Evolutionary conservation across 2,113 vertebrate species (phyloP).

Genomic region (Chinchilla lanigera): DNA sequence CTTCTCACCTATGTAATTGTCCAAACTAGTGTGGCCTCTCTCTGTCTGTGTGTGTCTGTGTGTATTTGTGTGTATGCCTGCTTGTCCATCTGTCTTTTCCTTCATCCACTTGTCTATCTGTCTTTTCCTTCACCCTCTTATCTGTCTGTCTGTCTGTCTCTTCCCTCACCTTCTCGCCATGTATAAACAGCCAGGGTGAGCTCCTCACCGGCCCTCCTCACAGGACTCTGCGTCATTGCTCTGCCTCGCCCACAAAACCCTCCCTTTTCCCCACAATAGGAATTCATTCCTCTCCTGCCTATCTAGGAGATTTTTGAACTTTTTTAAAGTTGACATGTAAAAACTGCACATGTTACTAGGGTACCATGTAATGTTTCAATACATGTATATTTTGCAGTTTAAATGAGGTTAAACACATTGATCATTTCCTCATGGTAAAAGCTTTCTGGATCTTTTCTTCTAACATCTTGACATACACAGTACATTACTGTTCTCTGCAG

Average conservation of each 20-base stretch:
- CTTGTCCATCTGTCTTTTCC: background rate
- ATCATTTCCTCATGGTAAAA: background rate
- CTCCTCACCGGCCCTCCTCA: background rate
- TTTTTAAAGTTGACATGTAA: background rate
- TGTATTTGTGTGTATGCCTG: background rate
- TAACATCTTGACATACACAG: background rate
- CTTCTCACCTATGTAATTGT: background rate
- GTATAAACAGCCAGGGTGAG: background rate
- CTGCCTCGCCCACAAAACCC: background rate
- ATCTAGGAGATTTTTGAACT: background rate
- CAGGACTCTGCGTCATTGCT: background rate
- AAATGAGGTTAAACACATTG: background rate
- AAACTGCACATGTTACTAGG: background rate
- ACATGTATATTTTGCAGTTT: background rate
- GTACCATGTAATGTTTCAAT: background rate
- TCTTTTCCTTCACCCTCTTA: too few relatives aligned
- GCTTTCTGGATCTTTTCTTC: background rate
- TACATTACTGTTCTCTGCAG: background rate
- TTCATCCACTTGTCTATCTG: too few relatives aligned
- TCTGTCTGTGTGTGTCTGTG: too few relatives aligned
- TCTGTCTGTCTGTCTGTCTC: background rate
- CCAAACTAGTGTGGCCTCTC: background rate
- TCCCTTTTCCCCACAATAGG: background rate
- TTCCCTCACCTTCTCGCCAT: background rate
- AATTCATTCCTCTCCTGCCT: background rate